Evolutionary conservation across 2,888 invertebrate species (phyloP).

Genomic region (Smittia aterrima): DNA sequence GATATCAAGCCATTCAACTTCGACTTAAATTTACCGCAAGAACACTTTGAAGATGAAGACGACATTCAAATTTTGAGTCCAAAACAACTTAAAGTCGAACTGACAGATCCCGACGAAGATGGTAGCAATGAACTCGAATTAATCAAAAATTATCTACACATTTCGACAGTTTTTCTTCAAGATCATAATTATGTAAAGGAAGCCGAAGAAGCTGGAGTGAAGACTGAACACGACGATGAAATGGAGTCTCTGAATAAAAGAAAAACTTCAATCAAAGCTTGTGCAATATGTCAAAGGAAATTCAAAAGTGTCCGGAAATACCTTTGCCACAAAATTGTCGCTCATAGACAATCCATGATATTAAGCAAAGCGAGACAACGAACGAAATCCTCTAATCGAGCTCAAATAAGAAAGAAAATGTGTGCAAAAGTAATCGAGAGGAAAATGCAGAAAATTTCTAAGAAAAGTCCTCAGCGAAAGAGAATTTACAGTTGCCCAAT

Average conservation of each 20-base stretch:
- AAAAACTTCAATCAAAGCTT: not conserved
- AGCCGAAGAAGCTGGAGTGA: not conserved
- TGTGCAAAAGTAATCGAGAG: not conserved
- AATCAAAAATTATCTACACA: slow-evolving; percentile 12
- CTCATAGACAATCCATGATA: not conserved
- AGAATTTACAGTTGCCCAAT: slow-evolving; percentile 43
- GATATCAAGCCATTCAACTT: slow-evolving; percentile 35
- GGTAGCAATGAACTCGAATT: slow-evolving; percentile 17
- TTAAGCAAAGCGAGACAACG: not conserved
- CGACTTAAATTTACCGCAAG: not conserved
- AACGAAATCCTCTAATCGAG: not conserved
- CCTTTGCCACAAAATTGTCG: slow-evolving; percentile 2
- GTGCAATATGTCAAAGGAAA: not conserved
- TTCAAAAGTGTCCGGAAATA: not conserved
- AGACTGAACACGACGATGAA: slow-evolving; percentile 15
- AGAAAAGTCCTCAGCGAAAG: not conserved
- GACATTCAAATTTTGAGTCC: slow-evolving; percentile 31
- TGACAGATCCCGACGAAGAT: slow-evolving; percentile 29
- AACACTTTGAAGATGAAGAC: slow-evolving; percentile 25
- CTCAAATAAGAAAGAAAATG: not conserved
- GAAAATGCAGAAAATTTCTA: not conserved
- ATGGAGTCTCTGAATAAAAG: not conserved
- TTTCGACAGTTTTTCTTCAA: slow-evolving; percentile 4
- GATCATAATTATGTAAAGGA: slow-evolving; percentile 34
- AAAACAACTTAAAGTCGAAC: slow-evolving; percentile 20